Base-by-base conservation (phyloP, 2,797 vertebrate species). In the Ara ararauna region DNA sequence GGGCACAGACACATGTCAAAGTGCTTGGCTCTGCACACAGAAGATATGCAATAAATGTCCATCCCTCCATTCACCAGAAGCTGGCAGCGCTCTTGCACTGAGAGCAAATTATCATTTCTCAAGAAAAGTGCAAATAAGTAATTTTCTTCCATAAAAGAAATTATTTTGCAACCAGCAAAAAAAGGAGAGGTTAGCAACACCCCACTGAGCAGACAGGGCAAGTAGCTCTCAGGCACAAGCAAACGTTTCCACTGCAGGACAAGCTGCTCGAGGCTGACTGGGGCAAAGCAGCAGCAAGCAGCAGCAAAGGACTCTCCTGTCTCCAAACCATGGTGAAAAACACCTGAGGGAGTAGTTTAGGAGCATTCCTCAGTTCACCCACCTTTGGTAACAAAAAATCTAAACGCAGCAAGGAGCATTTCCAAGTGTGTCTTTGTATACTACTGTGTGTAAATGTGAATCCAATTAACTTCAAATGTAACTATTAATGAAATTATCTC, bases 401-500 rank as follows among this genome's bases (percentile, higher is more conserved):
- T 17, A 66, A 90, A 79, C 20, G 34, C 0, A 0, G 29, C 32
- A 40, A 78, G 89, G 85, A 93, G 89, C 32, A 16, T 87, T 96
- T 97, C 85, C 94, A 93, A 95, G 95, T 95, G 71, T 92, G 87
- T 88, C 96, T 97, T 78, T 96, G 94, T 97, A 95, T 81, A 97
- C 94, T 95, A 92, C 95, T 80, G 87, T 94, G 93, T 91, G 96
- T 84, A 95, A 93, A 97, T 64, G 73, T 97, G 97, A 97, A 98
- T 98, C 98, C 97, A 98, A 98, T 98, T 98, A 98, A 98, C 97
- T 98, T 97, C 97, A 97, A 94, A 98, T 98, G 98, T 98, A 98
- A 97, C 97, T 97, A 96, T 95, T 98, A 98, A 98, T 98, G 97
- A 98, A 98, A 97, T 98, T 97, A 98, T 97, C 98, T 98, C 97